Evolutionary conservation across 2,113 vertebrate genomes (phyloP).

Genomic region (Hyperoodon ampullatus): DNA sequence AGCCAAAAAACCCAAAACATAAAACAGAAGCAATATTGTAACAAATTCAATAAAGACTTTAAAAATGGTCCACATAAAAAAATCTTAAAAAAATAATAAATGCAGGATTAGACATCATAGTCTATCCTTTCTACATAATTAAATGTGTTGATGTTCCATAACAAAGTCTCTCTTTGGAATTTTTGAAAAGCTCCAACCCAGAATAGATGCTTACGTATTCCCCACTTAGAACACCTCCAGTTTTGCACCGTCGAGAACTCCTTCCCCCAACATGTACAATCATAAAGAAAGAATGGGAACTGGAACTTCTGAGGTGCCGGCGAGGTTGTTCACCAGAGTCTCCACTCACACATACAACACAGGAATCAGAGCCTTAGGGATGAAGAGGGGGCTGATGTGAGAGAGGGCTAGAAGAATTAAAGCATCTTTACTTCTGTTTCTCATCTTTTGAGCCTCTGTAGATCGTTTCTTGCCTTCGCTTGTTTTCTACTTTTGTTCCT

Average conservation of each 20-base stretch:
- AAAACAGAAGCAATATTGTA: too few species aligned
- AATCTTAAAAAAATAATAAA: neutral
- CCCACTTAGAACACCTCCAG: neutral
- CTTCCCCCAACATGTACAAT: neutral
- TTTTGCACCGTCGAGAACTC: neutral
- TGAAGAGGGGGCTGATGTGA: too few species aligned
- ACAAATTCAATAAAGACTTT: too few species aligned
- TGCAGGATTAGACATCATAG: neutral
- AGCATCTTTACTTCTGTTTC: neutral
- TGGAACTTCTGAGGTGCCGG: neutral
- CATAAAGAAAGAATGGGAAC: neutral
- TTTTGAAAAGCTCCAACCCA: constrained; percentile 40
- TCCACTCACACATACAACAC: neutral
- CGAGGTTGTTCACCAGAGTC: neutral
- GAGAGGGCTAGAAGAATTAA: neutral
- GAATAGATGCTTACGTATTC: neutral
- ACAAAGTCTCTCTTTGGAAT: constrained; percentile 39
- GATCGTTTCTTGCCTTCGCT: neutral
- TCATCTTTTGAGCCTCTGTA: neutral
- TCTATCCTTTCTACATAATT: constrained; percentile 43
- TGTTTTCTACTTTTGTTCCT: neutral
- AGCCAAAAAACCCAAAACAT: too few species aligned
- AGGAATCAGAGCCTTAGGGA: neutral
- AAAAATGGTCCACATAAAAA: too few species aligned
- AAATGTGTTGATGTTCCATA: constrained; percentile 44